Base-by-base conservation (phyloP, 2,113 vertebrate genomes). In the Irena cyanogastra region DNA sequence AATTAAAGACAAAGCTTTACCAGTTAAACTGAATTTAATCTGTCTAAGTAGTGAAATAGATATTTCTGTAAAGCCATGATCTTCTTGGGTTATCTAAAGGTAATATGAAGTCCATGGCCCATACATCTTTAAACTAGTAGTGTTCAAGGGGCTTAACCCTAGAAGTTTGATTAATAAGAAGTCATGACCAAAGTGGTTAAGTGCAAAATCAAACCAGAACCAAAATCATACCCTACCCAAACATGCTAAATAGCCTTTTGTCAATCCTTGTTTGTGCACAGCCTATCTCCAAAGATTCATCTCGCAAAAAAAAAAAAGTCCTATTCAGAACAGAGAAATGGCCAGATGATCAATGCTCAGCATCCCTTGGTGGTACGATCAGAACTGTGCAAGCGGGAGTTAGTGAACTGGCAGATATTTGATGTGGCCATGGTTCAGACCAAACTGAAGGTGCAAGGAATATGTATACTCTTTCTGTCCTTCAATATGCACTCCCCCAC, bases 1-100 rank as follows among this genome's bases (percentile, higher is more conserved):
- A 87, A 91, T 94, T 94, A 84, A 86, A 95, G 91, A 78, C 47
- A 89, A 83, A 91, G 22, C 21, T 92, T 60, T 72, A 84, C 53
- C 33, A 78, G 42, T 90, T 91, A 56, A 90, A 83, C 47, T 78
- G 44, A 77, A 93, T 95, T 88, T 87, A 84, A 59, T 82, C 42
- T 69, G 16, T 47, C 39, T 75, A 80, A 92, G n/a, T 47, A 83
- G 28, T 49, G 76, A 94, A 95, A 94, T 41, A 92, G n/a, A 41
- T 85, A 89, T 63, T 95, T 93, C 70, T 94, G 70, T 86, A 74
- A 81, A 63, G 23, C 66, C 30, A 11, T 68, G 50, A 83, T 42
- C 18, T 89, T 56, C 68, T 79, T 24, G n/a, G 27, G 35, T 89
- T 88, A 89, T 88, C 27, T 71, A 86, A 79, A 84, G 35, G 54